Evolutionary conservation across 2,888 invertebrate genomes (phyloP).

Genomic region (Pegoplata infirma): DNA sequence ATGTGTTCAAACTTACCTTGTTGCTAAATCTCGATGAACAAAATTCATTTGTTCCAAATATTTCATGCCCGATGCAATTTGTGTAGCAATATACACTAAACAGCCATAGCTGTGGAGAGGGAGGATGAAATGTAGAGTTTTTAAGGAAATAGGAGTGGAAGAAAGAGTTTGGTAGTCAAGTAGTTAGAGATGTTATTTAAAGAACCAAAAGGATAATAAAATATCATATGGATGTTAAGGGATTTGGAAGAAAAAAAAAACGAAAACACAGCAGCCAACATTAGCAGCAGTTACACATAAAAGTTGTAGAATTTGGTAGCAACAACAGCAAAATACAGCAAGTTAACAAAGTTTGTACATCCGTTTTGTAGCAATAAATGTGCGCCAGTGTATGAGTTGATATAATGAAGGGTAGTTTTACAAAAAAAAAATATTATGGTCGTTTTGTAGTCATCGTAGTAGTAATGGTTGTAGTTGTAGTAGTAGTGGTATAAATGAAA

Average conservation of each 20-base stretch:
- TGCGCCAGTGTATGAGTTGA: constrained; percentile 62
- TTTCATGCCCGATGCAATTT: constrained; percentile 94
- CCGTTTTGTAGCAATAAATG: constrained; percentile 60
- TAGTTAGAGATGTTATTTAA: constrained; percentile 3
- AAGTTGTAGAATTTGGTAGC: constrained; percentile 66
- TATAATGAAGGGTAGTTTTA: not conserved
- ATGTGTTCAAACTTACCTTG: constrained; percentile 81
- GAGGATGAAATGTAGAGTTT: not conserved
- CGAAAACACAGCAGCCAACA: constrained; percentile 39
- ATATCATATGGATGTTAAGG: constrained; percentile 52
- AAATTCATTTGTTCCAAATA: constrained; percentile 91
- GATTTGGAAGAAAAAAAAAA: constrained; percentile 27
- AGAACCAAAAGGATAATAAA: constrained; percentile 54
- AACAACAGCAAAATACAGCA: constrained; percentile 66
- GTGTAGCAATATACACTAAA: constrained; percentile 90
- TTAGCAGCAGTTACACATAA: constrained; percentile 34
- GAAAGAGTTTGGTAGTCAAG: not conserved
- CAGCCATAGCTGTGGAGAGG: constrained; percentile 87
- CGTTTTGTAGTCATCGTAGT: not conserved
- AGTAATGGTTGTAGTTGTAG: not conserved
- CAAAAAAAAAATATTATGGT: constrained; percentile 3
- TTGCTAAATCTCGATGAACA: constrained; percentile 91
- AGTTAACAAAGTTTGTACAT: constrained; percentile 75
- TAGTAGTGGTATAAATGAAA: constrained; percentile 54
- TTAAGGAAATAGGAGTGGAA: not conserved